Evolutionary conservation across 2,113 vertebrate genomes (phyloP).

Genomic region (Anoura caudifer): DNA sequence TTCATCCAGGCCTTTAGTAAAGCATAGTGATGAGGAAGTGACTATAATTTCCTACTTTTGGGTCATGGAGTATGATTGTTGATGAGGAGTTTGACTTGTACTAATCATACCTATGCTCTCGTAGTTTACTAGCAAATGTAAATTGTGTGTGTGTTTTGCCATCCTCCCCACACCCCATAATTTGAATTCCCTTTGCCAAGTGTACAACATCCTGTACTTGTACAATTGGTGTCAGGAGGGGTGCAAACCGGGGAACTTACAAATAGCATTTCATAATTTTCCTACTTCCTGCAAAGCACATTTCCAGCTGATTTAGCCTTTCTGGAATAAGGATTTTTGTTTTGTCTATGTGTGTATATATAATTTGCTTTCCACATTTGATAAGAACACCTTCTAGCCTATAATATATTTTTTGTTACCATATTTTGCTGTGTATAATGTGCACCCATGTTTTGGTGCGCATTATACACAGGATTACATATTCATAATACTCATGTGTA

Average conservation of each 20-base stretch:
- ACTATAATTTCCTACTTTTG: neutral
- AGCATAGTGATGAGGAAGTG: neutral
- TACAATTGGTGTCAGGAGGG: neutral
- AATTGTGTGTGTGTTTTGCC: neutral
- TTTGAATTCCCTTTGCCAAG: neutral
- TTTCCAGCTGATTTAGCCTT: neutral
- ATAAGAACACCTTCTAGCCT: neutral
- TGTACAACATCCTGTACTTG: neutral
- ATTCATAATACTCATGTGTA: too few relatives aligned
- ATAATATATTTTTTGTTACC: neutral
- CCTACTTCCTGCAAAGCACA: rapidly evolving
- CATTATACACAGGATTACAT: too few relatives aligned
- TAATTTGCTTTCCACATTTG: neutral
- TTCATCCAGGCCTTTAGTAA: neutral
- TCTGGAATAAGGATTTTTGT: neutral
- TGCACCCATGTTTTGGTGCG: too few relatives aligned
- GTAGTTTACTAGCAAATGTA: neutral
- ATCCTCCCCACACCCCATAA: neutral
- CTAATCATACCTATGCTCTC: neutral
- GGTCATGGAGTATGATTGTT: neutral
- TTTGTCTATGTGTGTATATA: neutral
- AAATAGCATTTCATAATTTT: neutral
- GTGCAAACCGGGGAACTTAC: neutral
- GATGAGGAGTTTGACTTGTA: neutral
- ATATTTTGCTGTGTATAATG: too few relatives aligned